phyloP scores from a whole-genome alignment of 2,113 vertebrate species.

The Ascaphus truei region DNA sequence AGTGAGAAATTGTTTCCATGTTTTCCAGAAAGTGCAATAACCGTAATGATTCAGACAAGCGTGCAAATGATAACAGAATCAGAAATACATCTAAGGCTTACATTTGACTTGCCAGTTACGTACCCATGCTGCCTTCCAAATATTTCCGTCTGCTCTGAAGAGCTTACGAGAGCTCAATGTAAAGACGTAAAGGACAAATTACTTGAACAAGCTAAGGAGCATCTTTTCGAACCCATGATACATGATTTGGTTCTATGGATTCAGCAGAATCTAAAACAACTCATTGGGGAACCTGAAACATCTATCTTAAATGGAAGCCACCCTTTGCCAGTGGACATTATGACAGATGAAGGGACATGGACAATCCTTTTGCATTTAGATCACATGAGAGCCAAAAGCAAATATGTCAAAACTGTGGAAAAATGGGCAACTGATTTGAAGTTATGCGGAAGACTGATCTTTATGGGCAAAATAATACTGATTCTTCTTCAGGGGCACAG shows the following conservation, averaged over 20 bases:
- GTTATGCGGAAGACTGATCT: constrained; percentile 78
- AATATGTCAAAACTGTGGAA: constrained; percentile 72
- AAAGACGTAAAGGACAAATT: constrained; percentile 56
- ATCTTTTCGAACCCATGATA: constrained; percentile 71
- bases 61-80: constrained; percentile 50
- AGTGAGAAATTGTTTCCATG: constrained; percentile 39
- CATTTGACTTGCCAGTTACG: constrained; percentile 68
- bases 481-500: constrained; percentile 79
- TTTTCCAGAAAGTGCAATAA: constrained; percentile 66
- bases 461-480: constrained; percentile 74
- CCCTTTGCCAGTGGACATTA: constrained; percentile 33
- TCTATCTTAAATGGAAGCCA: constrained; percentile 20
- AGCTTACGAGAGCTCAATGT: constrained; percentile 70
- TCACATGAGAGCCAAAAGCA: constrained; percentile 80
- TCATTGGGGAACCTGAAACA: constrained; percentile 44
- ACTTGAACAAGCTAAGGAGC: constrained; percentile 60
- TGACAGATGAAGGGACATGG: constrained; percentile 53
- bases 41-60: constrained; percentile 65
- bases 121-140: constrained; percentile 68
- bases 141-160: constrained; percentile 67
- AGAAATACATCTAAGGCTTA: constrained; percentile 58
- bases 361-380: constrained; percentile 71
- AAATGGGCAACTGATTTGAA: constrained; percentile 71
- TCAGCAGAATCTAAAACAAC: constrained; percentile 60
- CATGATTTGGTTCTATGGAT: constrained; percentile 73